Base-by-base conservation (phyloP, 2,888 invertebrate genomes). In the Conops quadrifasciatus region DNA sequence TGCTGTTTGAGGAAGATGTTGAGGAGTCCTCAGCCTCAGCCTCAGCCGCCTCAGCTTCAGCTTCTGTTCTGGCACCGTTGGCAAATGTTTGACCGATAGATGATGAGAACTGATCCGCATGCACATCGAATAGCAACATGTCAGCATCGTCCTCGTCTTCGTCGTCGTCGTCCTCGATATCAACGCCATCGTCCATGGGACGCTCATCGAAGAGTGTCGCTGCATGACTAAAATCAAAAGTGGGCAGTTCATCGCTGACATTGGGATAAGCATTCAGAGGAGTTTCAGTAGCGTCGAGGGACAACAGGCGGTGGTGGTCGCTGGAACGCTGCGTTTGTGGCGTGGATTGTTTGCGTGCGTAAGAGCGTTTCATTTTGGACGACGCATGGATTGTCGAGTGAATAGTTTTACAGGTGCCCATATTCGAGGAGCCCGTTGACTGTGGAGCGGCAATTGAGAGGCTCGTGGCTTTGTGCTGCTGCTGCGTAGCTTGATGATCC, bases 141-240 rank as follows among this genome's bases (percentile, higher is more conserved):
- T 83, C 80, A 13, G 80, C 78, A 13, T 85, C 85, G 13, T 83
- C 84, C 9, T 58, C 84, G 3, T 81, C 82, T 66, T 83, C 82
- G 64, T 85, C 86, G 15, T 84, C 83, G 9, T 85, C 86, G 15
- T 84, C 83, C 4, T 36, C 36, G 36, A 36, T 36, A 5, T 28
- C 84, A 3, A 81, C 82, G 66, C 83, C 82, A 63, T 85, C 86
- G 15, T 83, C 83, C 62, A 84, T 84, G 21, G 84, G 73, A 36
- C 9, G 36, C 36, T 36, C 36, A 36, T 36, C 9, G 36, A 36
- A 36, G 9, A 36, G 36, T 36, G 36, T 36, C 15, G 79, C 81
- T 1, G 80, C 73, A 70, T 85, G 83, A 24, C 83, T 80, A 24
- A 85, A 86, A 65, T 86, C 83, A 56, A 86, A 85, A 67, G 75